These are phyloP conservation scores for Colostygia pectinataria DNA, from an alignment of 2,888 invertebrate genomes.

Conservation along the genomic window DNA sequence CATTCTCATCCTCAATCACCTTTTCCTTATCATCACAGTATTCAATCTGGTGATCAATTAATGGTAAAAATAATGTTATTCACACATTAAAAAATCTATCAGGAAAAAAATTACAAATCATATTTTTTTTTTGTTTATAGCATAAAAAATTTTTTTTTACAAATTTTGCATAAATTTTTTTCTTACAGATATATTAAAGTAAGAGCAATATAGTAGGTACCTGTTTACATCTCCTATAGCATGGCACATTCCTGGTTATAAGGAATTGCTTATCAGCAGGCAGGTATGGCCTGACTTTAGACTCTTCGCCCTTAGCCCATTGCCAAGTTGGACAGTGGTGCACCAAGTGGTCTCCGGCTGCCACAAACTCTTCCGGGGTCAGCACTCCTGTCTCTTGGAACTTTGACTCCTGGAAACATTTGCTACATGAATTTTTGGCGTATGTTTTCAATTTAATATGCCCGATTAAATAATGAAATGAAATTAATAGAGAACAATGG, in stretches of 20 bases:
- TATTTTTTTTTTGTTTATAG: no score
- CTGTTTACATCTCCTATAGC: slow-evolving; percentile 97
- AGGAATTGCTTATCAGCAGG: slow-evolving; percentile 98
- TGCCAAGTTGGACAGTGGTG: slow-evolving; percentile 99
- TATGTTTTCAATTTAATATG: no score
- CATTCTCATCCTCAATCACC: slow-evolving; percentile 93
- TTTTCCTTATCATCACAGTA: slow-evolving; percentile 95
- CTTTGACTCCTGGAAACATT: slow-evolving; percentile 91
- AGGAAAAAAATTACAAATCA: no score
- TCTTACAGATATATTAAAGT: no score
- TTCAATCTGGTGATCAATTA: slow-evolving; percentile 86
- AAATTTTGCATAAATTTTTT: no score
- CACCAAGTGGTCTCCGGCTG: slow-evolving; percentile 98
- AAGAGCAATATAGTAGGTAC: no score
- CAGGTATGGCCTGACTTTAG: slow-evolving; percentile 93
- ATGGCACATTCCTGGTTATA: slow-evolving; percentile 98
- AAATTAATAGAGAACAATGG: slow-evolving; percentile 9
- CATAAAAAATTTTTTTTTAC: no score
- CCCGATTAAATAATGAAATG: no score
- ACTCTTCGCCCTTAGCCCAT: slow-evolving; percentile 96
- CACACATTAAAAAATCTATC: no score
- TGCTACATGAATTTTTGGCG: neutral
- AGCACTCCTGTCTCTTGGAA: slow-evolving; percentile 98
- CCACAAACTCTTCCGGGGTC: slow-evolving; percentile 99
- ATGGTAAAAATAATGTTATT: no score